Evolutionary conservation across 2,888 invertebrate species (phyloP).

Genomic region (Tetanocera ferruginea): DNA sequence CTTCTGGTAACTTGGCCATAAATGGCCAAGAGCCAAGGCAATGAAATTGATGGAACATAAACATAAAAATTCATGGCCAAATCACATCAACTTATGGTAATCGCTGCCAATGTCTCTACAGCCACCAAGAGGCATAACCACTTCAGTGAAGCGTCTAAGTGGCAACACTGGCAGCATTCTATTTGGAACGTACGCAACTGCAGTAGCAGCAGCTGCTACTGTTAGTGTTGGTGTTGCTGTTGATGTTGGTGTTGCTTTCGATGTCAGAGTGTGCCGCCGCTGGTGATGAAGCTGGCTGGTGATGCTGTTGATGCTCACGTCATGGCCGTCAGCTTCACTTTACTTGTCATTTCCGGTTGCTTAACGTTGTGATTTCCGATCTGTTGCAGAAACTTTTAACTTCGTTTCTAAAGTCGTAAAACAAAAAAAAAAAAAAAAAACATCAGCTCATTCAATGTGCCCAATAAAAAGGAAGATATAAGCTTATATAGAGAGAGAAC

Average conservation of each 20-base stretch:
- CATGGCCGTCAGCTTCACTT: conserved; percentile 1
- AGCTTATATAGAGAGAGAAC: too few species aligned
- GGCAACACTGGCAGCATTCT: background rate
- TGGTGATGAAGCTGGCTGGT: background rate
- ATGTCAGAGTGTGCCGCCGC: too few species aligned
- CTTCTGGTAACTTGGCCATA: too few species aligned
- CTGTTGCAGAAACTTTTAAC: conserved; percentile 10
- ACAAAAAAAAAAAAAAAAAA: background rate
- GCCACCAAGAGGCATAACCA: too few species aligned
- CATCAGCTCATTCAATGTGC: background rate
- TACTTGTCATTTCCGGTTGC: conserved; percentile 17
- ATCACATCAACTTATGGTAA: conserved; percentile 49
- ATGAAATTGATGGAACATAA: conserved; percentile 45
- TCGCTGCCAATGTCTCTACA: conserved; percentile 30
- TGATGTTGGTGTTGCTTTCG: too few species aligned
- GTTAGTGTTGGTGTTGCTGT: too few species aligned
- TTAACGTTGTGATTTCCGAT: conserved; percentile 21
- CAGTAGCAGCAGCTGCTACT: too few species aligned
- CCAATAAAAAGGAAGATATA: too few species aligned
- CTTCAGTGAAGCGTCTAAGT: too few species aligned
- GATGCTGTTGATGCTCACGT: background rate
- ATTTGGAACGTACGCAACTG: background rate
- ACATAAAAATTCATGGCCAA: conserved; percentile 48
- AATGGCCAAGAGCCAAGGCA: background rate
- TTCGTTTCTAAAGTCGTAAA: conserved; percentile 5